Conservation (phyloP, 2,113 vertebrate genomes). For the Chitala chitala region DNA sequence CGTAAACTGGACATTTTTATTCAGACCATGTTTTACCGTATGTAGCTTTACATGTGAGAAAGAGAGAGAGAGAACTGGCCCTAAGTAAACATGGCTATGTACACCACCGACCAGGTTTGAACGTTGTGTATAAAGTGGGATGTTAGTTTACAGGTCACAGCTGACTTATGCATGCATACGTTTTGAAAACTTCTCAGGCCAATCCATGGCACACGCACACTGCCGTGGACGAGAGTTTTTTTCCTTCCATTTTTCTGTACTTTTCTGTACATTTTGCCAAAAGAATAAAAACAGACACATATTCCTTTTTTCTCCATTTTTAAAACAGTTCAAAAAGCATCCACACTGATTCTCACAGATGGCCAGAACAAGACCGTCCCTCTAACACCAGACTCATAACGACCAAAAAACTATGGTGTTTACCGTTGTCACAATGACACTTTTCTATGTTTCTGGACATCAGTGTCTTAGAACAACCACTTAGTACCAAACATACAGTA, state of each 20-base stretch:
- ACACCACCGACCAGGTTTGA: slow-evolving; percentile 55
- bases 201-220: slow-evolving; percentile 42
- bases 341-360: neutral
- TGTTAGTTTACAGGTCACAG: slow-evolving; percentile 58
- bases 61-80: neutral
- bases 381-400: neutral
- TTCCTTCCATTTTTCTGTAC: neutral
- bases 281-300: slow-evolving; percentile 2
- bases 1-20: slow-evolving; percentile 58
- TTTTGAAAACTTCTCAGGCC: slow-evolving; percentile 54
- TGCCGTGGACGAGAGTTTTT: too few relatives aligned
- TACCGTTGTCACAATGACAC: neutral
- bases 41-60: slow-evolving; percentile 5
- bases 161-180: slow-evolving; percentile 70
- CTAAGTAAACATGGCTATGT: slow-evolving; percentile 40
- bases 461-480: slow-evolving; percentile 55
- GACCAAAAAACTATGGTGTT: neutral
- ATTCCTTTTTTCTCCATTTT: neutral
- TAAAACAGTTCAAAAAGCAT: slow-evolving; percentile 16
- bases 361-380: neutral
- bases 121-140: slow-evolving; percentile 52
- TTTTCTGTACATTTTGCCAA: slow-evolving; percentile 11
- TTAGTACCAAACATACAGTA: slow-evolving; percentile 57
- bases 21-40: slow-evolving; percentile 54
- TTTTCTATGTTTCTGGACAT: slow-evolving; percentile 58